A percentile compares a stretch with the other conserved stretches of the same genome.
phyloP scores from a whole-genome alignment of 2,113 vertebrate species.

The Mustela nigripes region DNA sequence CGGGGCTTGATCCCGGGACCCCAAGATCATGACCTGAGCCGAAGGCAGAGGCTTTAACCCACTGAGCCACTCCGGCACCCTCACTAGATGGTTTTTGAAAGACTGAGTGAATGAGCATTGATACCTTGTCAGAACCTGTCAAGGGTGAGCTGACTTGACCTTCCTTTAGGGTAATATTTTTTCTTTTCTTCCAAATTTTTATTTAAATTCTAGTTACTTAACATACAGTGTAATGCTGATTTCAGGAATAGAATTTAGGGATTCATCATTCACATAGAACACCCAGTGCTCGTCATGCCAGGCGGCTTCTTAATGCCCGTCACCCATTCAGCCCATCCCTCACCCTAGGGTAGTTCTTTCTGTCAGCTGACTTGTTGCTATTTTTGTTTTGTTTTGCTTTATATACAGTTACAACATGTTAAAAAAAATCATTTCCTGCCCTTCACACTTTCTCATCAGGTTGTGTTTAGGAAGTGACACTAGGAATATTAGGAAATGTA shows the following conservation, averaged over 20 bases:
- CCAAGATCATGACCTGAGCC: too few species aligned
- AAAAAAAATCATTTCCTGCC: constrained; percentile 24
- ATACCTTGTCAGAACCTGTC: not conserved
- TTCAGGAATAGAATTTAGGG: not conserved
- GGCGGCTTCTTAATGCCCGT: not conserved
- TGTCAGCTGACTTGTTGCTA: not conserved
- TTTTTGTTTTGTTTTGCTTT: not conserved
- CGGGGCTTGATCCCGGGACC: too few species aligned
- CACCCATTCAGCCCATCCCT: not conserved
- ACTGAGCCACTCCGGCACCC: not conserved
- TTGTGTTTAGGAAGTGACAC: not conserved
- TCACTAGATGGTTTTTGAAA: not conserved
- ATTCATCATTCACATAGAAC: not conserved
- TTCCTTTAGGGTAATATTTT: not conserved
- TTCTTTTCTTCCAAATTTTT: not conserved
- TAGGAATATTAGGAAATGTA: not conserved
- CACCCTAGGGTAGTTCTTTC: not conserved
- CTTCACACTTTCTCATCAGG: constrained; percentile 20
- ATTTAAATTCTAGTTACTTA: not conserved
- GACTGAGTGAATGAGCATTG: not conserved
- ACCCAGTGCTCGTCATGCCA: not conserved
- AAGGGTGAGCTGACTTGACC: not conserved
- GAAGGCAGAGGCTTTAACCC: too few species aligned
- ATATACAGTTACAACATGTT: not conserved
- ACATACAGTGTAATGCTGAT: not conserved